Conservation (phyloP, 2,797 vertebrate species). For the Epinephelus malabaricus region DNA sequence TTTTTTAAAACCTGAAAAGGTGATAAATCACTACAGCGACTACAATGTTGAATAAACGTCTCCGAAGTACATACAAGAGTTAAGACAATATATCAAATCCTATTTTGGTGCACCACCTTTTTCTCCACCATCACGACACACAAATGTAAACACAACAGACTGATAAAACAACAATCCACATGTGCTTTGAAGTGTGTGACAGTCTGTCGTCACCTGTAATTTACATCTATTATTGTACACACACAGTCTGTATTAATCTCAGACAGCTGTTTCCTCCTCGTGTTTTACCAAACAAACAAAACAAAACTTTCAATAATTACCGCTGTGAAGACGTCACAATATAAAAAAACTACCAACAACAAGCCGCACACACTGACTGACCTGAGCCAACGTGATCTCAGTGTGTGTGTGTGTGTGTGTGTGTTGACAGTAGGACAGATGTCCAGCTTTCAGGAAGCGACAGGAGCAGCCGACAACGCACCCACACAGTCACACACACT, state of each 20-base stretch:
- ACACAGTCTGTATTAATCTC: neutral
- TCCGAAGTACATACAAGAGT: neutral
- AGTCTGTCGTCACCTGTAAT: neutral
- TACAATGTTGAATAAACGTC: neutral
- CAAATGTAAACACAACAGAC: neutral
- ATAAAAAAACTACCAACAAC: neutral
- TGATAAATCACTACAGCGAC: neutral
- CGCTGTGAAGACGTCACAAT: neutral
- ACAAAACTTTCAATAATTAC: neutral
- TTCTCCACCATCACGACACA: neutral
- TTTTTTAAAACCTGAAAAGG: no score
- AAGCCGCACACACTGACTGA: neutral
- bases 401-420: constrained; percentile 14
- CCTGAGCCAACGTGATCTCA: neutral
- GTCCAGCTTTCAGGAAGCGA: constrained; percentile 39
- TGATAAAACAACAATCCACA: no score
- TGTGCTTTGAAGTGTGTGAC: no score
- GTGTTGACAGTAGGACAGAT: constrained; percentile 49
- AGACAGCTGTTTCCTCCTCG: neutral
- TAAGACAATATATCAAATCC: neutral
- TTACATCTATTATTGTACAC: neutral
- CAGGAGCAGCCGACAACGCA: constrained; percentile 24
- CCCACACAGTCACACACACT: constrained; percentile 24
- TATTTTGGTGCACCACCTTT: no score
- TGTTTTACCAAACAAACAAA: neutral